These are phyloP conservation scores for Motacilla alba DNA, from an alignment of 2,113 vertebrate species.

Conservation along the genomic window DNA sequence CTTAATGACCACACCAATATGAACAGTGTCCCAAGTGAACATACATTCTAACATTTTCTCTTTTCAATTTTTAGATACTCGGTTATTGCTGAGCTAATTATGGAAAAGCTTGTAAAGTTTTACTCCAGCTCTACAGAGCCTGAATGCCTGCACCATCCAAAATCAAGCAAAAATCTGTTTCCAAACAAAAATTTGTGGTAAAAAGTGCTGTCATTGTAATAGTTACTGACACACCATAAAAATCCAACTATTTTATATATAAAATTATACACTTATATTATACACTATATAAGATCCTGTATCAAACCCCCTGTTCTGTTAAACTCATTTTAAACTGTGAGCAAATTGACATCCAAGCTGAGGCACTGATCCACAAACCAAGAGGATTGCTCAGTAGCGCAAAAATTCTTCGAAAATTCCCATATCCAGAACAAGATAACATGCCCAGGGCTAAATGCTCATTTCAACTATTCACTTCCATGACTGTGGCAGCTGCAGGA, in stretches of 20 bases:
- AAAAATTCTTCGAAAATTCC: background rate
- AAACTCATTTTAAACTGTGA: background rate
- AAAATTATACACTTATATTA: background rate
- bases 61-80: background rate
- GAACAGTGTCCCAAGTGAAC: background rate
- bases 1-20: background rate
- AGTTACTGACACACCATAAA: background rate
- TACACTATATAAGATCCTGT: background rate
- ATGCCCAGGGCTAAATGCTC: background rate
- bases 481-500: background rate
- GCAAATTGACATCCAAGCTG: background rate
- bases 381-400: background rate
- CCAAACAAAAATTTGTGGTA: background rate
- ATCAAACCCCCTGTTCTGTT: background rate
- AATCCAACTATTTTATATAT: background rate
- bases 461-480: background rate
- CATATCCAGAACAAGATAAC: background rate
- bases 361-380: background rate
- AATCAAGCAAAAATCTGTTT: background rate
- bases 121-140: background rate
- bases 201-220: background rate
- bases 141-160: background rate
- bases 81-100: background rate
- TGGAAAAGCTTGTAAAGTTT: background rate
- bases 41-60: background rate